Evolutionary conservation across 2,113 vertebrate genomes (phyloP).

Genomic region (Myotis yumanensis): DNA sequence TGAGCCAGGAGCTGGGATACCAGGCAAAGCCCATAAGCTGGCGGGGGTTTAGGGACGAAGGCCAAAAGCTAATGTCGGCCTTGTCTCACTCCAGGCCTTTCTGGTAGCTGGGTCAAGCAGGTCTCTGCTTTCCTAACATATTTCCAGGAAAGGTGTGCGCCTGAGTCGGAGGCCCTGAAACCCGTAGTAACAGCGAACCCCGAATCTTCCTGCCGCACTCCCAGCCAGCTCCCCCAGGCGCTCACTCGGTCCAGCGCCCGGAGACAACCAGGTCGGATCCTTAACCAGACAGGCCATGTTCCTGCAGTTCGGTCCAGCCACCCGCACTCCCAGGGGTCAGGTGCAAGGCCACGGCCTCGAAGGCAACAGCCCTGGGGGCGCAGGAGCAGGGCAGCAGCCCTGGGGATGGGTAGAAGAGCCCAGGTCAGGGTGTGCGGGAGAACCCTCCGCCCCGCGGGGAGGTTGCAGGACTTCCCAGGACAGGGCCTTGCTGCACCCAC

Average conservation of each 20-base stretch:
- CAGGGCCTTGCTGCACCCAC: neutral
- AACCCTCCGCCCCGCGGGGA: neutral
- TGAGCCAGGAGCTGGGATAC: neutral
- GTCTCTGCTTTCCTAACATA: neutral
- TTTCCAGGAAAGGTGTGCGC: neutral
- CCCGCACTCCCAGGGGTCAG: neutral
- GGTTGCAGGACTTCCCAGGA: neutral
- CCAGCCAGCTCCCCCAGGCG: neutral
- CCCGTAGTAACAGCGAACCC: neutral
- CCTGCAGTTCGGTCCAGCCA: no score
- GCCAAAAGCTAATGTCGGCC: neutral
- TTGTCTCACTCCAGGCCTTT: neutral
- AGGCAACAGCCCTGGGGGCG: neutral
- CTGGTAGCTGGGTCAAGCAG: neutral
- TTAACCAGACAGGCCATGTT: neutral
- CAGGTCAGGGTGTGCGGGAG: no score
- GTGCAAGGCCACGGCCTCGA: neutral
- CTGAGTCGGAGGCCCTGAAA: neutral
- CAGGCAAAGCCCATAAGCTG: neutral
- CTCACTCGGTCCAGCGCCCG: neutral
- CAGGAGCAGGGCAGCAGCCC: rapidly evolving
- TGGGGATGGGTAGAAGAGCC: rapidly evolving
- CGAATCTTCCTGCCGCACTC: neutral
- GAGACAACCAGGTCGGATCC: neutral
- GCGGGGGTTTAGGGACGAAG: neutral